A percentile compares a stretch with the other conserved stretches of the same genome.
These are phyloP conservation scores for Xerus inauris DNA, from an alignment of 2,113 vertebrate genomes.

Conservation along the genomic window DNA sequence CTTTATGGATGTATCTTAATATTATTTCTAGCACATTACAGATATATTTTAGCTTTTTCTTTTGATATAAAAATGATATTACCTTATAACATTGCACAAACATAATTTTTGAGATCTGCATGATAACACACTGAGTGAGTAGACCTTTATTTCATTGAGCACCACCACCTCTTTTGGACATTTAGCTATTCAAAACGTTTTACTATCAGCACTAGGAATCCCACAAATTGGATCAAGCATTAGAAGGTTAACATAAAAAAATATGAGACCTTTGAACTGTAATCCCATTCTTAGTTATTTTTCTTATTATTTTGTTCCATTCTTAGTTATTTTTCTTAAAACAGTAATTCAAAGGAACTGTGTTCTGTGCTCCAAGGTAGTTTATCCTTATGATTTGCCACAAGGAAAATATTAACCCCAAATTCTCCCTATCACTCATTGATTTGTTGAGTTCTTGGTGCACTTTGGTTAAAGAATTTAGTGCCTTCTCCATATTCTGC, in stretches of 20 bases:
- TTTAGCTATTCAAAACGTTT: background rate
- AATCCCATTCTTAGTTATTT: background rate
- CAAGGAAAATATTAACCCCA: background rate
- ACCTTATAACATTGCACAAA: background rate
- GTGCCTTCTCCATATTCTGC: background rate
- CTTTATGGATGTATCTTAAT: background rate
- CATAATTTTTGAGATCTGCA: background rate
- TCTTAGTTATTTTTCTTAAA: background rate
- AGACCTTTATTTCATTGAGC: background rate
- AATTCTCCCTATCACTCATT: background rate
- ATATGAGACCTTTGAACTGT: background rate
- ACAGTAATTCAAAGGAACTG: background rate
- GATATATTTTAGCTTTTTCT: background rate
- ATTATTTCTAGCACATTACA: background rate
- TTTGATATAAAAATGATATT: background rate
- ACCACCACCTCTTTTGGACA: background rate
- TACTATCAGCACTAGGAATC: background rate
- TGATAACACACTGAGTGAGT: background rate
- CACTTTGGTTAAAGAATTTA: background rate
- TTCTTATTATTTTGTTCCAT: background rate
- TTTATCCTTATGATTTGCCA: background rate
- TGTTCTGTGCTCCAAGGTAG: background rate
- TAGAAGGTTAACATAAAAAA: background rate
- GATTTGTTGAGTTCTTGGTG: background rate
- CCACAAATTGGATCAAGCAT: background rate